Percentiles rank a stretch among this genome's conserved stretches.
Conservation (phyloP, 1,140 invertebrate genomes). For the Drosophila seguyi region DNA sequence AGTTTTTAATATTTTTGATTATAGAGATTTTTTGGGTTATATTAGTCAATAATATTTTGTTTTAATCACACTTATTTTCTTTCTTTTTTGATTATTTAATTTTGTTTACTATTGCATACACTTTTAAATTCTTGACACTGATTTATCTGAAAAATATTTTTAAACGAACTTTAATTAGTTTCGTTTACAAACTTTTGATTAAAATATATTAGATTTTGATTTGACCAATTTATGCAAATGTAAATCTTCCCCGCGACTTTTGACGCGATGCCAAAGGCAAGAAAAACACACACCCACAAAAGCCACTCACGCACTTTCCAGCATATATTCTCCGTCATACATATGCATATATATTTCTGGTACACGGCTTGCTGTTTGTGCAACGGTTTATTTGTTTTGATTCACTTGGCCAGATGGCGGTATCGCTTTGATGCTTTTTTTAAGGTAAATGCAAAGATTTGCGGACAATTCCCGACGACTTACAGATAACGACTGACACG, state of each 20-base stretch:
- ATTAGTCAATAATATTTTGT: not conserved
- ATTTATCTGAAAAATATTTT: not conserved
- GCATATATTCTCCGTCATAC: conserved; percentile 15
- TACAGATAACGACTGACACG: conserved; percentile 78
- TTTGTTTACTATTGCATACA: not conserved
- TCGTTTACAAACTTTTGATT: not conserved
- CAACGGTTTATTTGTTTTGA: conserved; percentile 45
- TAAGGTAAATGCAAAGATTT: conserved; percentile 18
- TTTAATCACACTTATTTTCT: not conserved
- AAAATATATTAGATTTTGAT: conserved; percentile 8
- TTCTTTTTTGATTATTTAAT: not conserved
- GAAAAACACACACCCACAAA: conserved; percentile 40
- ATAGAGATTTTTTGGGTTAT: not conserved
- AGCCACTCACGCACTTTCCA: conserved; percentile 36
- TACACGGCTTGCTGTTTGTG: conserved; percentile 41
- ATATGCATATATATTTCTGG: conserved; percentile 3
- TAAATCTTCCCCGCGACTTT: conserved; percentile 27
- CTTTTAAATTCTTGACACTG: not conserved
- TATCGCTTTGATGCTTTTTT: conserved; percentile 16
- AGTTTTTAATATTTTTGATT: not conserved
- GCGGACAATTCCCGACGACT: conserved; percentile 60
- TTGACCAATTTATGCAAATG: conserved; percentile 4
- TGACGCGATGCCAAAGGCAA: conserved; percentile 24
- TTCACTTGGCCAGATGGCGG: conserved; percentile 29
- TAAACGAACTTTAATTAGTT: not conserved